These are phyloP conservation scores for Vidua chalybeata DNA, from an alignment of 2,113 vertebrate species.

Conservation along the genomic window DNA sequence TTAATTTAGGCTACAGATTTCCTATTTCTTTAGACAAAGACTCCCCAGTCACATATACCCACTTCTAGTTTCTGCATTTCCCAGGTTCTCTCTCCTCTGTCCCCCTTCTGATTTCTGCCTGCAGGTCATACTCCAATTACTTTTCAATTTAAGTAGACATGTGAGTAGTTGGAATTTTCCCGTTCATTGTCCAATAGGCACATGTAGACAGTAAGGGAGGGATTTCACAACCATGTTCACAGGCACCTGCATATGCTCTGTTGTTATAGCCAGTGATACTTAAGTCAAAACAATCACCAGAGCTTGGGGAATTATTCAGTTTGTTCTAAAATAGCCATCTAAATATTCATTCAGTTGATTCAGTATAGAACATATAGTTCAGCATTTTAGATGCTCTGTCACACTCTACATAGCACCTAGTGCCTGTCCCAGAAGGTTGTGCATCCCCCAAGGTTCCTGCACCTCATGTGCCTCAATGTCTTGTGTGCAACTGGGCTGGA, in stretches of 20 bases:
- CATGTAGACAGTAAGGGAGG: not conserved
- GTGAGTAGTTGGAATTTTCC: not conserved
- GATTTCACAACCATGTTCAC: not conserved
- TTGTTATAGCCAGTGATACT: not conserved
- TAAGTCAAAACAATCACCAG: not conserved
- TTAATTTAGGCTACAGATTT: not conserved
- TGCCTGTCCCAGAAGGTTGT: not conserved
- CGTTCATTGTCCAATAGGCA: not conserved
- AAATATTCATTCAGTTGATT: not conserved
- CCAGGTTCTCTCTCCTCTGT: not conserved
- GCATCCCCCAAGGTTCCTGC: not conserved
- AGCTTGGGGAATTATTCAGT: not conserved
- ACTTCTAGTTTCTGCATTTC: not conserved
- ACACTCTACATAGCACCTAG: rapidly evolving
- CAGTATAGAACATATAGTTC: not conserved
- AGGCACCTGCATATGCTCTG: not conserved
- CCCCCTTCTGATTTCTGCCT: not conserved
- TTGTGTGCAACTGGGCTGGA: not conserved
- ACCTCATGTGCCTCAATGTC: too few relatives aligned
- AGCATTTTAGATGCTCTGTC: not conserved
- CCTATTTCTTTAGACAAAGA: not conserved
- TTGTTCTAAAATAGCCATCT: not conserved
- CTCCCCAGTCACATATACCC: not conserved
- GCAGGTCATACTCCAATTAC: not conserved
- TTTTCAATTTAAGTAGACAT: not conserved